phyloP scores from a whole-genome alignment of 2,797 vertebrate species.

The Sebastes flavidus region DNA sequence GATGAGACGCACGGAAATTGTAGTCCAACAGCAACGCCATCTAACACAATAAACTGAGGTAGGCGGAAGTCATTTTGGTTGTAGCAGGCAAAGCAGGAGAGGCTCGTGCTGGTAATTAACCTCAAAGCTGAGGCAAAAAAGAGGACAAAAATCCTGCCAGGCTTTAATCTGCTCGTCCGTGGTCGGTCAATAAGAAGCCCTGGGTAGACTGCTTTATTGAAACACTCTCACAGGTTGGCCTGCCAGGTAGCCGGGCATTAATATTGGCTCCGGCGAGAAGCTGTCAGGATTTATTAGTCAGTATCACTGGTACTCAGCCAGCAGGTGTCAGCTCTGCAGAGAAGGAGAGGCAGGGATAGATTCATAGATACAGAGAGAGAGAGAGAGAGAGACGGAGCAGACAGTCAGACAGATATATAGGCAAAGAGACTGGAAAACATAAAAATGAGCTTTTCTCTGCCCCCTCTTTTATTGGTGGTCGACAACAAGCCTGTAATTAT shows the following conservation, averaged over 20 bases:
- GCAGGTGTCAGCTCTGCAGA: conserved; percentile 77
- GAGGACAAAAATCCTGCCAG: conserved; percentile 60
- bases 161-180: conserved; percentile 74
- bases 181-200: conserved; percentile 76
- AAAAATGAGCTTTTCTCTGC: neutral
- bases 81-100: conserved; percentile 24
- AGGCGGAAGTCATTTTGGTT: conserved; percentile 31
- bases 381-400: neutral
- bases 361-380: conserved; percentile 34
- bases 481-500: neutral
- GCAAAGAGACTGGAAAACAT: conserved; percentile 31
- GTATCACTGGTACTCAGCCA: conserved; percentile 75
- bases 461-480: neutral
- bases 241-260: conserved; percentile 74
- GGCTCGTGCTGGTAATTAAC: conserved; percentile 62
- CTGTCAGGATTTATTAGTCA: conserved; percentile 82
- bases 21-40: conserved; percentile 22
- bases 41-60: conserved; percentile 3
- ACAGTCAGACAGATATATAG: conserved; percentile 28
- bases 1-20: conserved; percentile 14
- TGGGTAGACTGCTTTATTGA: conserved; percentile 74
- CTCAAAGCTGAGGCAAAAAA: conserved; percentile 59
- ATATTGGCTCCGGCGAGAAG: conserved; percentile 70
- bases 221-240: conserved; percentile 72
- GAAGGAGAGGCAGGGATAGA: conserved; percentile 54